A percentile compares a stretch with the other conserved stretches of the same genome.
Evolutionary conservation across 2,797 vertebrate genomes (phyloP).

Genomic region (Thripadectes ignobilis): DNA sequence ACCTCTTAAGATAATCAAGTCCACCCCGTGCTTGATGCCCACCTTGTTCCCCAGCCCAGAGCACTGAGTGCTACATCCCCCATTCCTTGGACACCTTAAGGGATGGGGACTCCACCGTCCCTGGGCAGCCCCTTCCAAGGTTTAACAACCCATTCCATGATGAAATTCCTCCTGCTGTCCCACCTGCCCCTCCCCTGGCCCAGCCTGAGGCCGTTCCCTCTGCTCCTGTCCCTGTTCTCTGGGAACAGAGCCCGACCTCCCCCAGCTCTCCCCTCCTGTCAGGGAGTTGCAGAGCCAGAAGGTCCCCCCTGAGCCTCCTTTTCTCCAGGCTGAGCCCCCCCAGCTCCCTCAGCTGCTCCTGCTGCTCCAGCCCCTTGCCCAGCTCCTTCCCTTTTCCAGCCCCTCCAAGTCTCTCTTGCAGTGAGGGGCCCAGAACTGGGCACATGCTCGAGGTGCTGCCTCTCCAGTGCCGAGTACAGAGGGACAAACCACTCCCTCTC

Average conservation of each 20-base stretch:
- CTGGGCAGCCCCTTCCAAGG: neutral
- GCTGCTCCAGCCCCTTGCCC: neutral
- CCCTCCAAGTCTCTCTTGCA: neutral
- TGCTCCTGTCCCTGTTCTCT: neutral
- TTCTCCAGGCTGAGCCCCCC: neutral
- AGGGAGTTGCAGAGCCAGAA: neutral
- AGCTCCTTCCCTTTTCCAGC: neutral
- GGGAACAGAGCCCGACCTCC: fast-evolving
- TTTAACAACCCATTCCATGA: neutral
- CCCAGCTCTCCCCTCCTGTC: fast-evolving
- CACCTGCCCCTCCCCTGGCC: fast-evolving
- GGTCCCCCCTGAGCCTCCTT: neutral
- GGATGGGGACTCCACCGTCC: no score
- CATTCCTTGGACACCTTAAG: neutral
- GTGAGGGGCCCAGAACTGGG: neutral
- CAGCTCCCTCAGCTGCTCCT: neutral
- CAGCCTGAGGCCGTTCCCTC: neutral
- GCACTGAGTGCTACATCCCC: fast-evolving
- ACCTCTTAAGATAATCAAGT: neutral
- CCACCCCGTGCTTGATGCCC: neutral
- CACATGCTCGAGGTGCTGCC: neutral
- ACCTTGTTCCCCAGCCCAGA: neutral
- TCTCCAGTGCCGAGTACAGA: neutral
- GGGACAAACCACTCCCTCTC: neutral
- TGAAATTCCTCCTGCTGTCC: neutral